These are phyloP conservation scores for Cheirogaleus major DNA, from an alignment of 2,797 vertebrate species.

Conservation along the genomic window DNA sequence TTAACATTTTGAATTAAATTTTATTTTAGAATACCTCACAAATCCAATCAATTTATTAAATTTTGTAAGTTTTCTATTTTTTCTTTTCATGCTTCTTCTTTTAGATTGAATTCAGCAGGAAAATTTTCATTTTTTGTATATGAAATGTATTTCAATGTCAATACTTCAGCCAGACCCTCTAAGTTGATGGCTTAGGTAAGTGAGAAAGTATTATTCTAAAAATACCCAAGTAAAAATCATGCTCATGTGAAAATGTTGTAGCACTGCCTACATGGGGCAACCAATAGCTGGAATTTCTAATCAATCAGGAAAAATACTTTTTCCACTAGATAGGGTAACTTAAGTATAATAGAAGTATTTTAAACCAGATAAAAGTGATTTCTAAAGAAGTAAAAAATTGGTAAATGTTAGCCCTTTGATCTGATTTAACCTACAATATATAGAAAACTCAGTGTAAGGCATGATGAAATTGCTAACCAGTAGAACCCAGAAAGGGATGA, in stretches of 20 bases:
- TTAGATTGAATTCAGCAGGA: background rate
- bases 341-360: background rate
- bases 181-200: background rate
- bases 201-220: background rate
- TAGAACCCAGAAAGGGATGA: background rate
- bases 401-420: background rate
- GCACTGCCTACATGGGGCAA: background rate
- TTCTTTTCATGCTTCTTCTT: background rate
- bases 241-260: background rate
- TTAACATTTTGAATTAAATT: slow-evolving; percentile 54
- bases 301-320: background rate
- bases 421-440: background rate
- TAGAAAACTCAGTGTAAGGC: background rate
- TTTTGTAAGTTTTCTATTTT: background rate
- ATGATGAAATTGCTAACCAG: background rate
- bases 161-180: background rate
- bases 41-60: background rate
- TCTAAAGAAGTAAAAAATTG: background rate
- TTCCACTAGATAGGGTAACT: background rate
- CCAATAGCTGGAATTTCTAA: background rate
- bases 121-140: background rate
- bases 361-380: background rate
- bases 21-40: slow-evolving; percentile 22
- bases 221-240: background rate
- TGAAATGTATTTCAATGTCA: background rate